Conservation (phyloP, 2,797 vertebrate species). For the Accipiter badius region DNA sequence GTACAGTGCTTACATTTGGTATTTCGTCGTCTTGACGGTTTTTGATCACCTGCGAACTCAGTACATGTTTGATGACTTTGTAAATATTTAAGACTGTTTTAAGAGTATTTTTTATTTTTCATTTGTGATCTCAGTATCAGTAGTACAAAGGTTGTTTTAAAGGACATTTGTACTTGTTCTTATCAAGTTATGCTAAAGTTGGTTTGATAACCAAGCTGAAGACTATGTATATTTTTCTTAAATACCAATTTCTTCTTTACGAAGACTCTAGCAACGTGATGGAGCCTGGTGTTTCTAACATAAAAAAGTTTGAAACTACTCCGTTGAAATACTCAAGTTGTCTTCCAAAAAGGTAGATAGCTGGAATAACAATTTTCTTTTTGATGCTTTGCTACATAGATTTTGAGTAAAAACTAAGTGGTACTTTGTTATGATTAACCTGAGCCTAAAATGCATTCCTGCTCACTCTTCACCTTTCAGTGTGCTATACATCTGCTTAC, state of each 20-base stretch:
- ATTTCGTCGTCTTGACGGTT: background rate
- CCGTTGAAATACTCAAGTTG: background rate
- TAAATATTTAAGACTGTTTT: background rate
- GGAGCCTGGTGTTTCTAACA: slow-evolving; percentile 46
- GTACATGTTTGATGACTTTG: background rate
- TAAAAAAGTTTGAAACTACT: background rate
- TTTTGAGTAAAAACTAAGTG: too few species aligned
- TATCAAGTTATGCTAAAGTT: background rate
- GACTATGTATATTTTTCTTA: background rate
- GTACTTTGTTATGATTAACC: background rate
- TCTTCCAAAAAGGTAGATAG: slow-evolving; percentile 55
- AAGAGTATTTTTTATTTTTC: background rate
- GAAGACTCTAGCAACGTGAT: background rate
- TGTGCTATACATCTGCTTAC: background rate
- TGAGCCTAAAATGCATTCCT: background rate
- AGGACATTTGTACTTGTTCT: background rate
- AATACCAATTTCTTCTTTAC: background rate
- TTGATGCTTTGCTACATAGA: background rate
- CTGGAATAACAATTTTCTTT: background rate
- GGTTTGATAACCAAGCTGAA: background rate
- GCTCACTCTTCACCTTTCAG: background rate
- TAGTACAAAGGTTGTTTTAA: background rate
- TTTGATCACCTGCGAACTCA: background rate
- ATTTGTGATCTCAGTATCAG: background rate
- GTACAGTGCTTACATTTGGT: background rate